These are phyloP conservation scores for Brachionus paranguensis DNA, from an alignment of 1,140 invertebrate species.

Conservation along the genomic window DNA sequence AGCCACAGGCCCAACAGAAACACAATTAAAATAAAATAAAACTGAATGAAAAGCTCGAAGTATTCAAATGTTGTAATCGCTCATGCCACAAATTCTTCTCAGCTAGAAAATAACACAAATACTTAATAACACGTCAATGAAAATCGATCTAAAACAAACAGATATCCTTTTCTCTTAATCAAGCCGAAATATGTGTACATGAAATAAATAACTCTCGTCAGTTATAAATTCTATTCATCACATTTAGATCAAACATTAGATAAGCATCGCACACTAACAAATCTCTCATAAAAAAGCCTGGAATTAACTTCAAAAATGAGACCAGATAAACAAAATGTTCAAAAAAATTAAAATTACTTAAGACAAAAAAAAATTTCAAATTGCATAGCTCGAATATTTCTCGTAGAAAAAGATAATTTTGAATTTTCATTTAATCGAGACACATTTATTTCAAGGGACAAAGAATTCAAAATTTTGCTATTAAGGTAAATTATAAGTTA, in stretches of 20 bases:
- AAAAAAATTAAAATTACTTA: neutral
- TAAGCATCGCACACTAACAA: neutral
- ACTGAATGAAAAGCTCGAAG: too few relatives aligned
- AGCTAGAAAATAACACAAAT: neutral
- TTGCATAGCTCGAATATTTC: neutral
- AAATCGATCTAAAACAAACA: neutral
- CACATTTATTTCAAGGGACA: too few relatives aligned
- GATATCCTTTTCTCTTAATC: neutral
- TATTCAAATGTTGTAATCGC: too few relatives aligned
- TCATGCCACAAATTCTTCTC: neutral
- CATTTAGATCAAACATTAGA: neutral
- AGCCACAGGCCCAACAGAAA: too few relatives aligned
- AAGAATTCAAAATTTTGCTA: too few relatives aligned
- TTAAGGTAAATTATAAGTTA: too few relatives aligned
- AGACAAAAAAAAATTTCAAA: neutral
- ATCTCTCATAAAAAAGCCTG: neutral
- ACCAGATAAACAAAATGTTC: neutral
- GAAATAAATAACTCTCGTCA: neutral
- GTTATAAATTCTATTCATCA: neutral
- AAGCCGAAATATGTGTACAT: neutral
- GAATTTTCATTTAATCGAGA: too few relatives aligned
- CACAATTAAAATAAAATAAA: too few relatives aligned
- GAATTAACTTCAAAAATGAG: neutral
- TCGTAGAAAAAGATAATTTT: neutral
- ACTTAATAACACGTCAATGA: neutral